Percentiles rank a stretch among this genome's conserved stretches.
These are phyloP conservation scores for Pseudachorutes palmiensis DNA, from an alignment of 1,140 invertebrate genomes.

Conservation along the genomic window DNA sequence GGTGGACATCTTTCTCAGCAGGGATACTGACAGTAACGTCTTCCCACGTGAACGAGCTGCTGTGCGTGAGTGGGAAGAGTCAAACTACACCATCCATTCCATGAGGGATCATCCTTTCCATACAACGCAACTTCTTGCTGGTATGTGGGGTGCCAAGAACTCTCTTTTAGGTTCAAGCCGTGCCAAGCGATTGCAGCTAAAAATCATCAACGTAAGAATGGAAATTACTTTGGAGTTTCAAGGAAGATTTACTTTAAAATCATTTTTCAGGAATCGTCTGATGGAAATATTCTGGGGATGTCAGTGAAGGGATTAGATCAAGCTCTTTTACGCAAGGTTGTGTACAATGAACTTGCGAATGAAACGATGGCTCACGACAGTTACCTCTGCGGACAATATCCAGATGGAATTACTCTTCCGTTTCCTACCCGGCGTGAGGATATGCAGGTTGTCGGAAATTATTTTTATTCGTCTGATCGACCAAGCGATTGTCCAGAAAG, in stretches of 20 bases:
- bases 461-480: too few species aligned
- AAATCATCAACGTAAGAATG: background rate
- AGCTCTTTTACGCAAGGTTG: background rate
- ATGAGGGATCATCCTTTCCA: constrained; percentile 39
- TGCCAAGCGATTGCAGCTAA: too few species aligned
- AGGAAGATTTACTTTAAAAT: background rate
- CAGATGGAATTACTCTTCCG: background rate
- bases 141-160: constrained; percentile 25
- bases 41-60: constrained; percentile 31
- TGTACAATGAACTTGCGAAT: background rate
- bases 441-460: too few species aligned
- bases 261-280: background rate
- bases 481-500: too few species aligned
- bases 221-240: background rate
- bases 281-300: background rate
- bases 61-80: constrained; percentile 37
- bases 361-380: background rate
- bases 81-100: constrained; percentile 33
- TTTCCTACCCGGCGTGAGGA: background rate
- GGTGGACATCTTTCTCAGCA: constrained; percentile 31
- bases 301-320: background rate
- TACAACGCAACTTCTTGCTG: background rate
- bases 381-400: background rate
- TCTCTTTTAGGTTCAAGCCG: background rate
- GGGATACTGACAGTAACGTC: constrained; percentile 35